These are phyloP conservation scores for Strix uralensis DNA, from an alignment of 2,113 vertebrate genomes.

Conservation along the genomic window DNA sequence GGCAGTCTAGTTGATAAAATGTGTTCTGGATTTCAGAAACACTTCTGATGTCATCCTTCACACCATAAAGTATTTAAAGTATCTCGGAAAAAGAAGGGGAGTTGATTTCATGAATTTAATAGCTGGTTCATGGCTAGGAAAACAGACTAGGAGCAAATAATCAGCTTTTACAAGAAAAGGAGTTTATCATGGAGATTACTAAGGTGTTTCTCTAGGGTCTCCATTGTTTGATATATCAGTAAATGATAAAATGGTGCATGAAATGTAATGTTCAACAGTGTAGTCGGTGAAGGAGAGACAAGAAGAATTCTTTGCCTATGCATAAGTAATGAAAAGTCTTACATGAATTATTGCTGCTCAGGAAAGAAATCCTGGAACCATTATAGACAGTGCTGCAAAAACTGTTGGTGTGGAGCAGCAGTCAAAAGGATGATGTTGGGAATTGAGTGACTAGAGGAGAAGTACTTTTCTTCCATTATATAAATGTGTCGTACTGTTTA, in stretches of 20 bases:
- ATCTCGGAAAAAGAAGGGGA: neutral
- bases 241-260: neutral
- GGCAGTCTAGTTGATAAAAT: neutral
- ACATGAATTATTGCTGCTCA: neutral
- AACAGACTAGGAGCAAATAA: neutral
- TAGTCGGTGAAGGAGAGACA: neutral
- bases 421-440: neutral
- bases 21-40: neutral
- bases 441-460: neutral
- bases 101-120: neutral
- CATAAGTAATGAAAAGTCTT: neutral
- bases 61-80: neutral
- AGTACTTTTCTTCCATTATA: neutral
- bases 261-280: accelerated
- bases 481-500: neutral
- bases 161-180: neutral
- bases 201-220: neutral
- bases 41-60: neutral
- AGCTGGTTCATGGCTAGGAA: neutral
- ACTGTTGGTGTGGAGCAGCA: neutral
- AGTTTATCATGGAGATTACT: neutral
- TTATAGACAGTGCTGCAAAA: neutral
- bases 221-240: neutral
- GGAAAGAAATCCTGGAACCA: neutral
- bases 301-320: neutral